Conservation (phyloP, 2,113 vertebrate genomes). For the Microtus oregoni region DNA sequence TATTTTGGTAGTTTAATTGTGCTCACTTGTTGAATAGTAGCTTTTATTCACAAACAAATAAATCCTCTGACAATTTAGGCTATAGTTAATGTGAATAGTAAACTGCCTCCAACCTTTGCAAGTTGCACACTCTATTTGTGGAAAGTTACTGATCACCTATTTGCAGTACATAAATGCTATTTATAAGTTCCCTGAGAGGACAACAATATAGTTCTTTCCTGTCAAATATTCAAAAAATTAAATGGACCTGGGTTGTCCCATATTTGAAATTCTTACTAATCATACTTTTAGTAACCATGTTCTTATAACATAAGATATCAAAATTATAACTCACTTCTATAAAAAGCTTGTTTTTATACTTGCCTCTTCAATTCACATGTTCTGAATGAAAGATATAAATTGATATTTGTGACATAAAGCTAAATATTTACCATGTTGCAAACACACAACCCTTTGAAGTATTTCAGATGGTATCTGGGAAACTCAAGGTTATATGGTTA, state of each 20-base stretch:
- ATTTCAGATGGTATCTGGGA: not conserved
- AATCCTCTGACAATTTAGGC: not conserved
- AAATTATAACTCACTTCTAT: not conserved
- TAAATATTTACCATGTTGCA: slow-evolving; percentile 20
- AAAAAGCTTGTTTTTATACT: slow-evolving; percentile 6
- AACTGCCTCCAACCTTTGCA: not conserved
- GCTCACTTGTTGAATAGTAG: slow-evolving; percentile 8
- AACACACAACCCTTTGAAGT: not conserved
- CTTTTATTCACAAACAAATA: not conserved
- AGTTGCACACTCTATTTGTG: not conserved
- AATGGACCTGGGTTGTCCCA: not conserved
- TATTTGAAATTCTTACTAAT: slow-evolving; percentile 34
- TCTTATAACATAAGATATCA: not conserved
- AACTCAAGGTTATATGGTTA: not conserved
- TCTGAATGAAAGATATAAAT: slow-evolving; percentile 27
- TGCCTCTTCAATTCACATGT: not conserved
- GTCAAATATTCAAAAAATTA: slow-evolving; percentile 26
- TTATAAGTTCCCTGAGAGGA: not conserved
- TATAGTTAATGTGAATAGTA: not conserved
- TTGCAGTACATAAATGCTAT: not conserved
- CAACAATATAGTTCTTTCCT: slow-evolving; percentile 17
- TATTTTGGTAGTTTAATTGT: not conserved
- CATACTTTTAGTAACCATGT: not conserved
- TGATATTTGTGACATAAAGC: not conserved
- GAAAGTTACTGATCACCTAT: not conserved